Base-by-base conservation (phyloP, 2,113 vertebrate species). In the Psilopsiagon aymara region DNA sequence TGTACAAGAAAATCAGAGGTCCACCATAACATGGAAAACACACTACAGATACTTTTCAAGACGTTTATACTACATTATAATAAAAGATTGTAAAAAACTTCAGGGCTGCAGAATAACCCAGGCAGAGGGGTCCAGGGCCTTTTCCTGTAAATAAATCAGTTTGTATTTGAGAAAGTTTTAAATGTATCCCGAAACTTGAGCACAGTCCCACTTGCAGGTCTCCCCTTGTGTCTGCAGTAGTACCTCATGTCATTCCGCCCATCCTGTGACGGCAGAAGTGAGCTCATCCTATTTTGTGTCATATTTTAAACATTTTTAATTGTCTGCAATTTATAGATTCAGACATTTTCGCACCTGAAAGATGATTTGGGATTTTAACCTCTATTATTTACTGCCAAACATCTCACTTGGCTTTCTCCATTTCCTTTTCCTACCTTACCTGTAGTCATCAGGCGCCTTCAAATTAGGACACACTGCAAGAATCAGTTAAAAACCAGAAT, bases 391-490 rank as follows among this genome's bases (percentile, higher is more conserved):
- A 63, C 18, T 69, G n/a, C 24, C 37, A 28, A n/a, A 39, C 21
- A 6, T 9, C 46, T 37, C 18, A 18, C 21, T 20, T 27, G 17
- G 27, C 52, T 67, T 69, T 33, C 33, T 13, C 29, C 13, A 18
- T 41, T 82, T 70, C 11, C 28, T 15, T 66, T 70, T 70, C 33
- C 67, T 51, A 3, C 9, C 14, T 82, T 37, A 37, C 3, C 13
- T 73, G 3, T 4, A 11, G 11, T 39, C 31, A 17, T 6, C 16
- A 8, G 6, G 16, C 10, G 10, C 37, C 47, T 75, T 86, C 23
- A 8, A 9, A 4, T 7, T 1, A 63, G 33, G 69, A 59, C 11
- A 6, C 0, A 2, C 23, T 64, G 19, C 17, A 43, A 49, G 59
- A 69, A 49, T 4, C n/a, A n/a, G 64, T 63, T 86, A 23, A 88